Conservation (phyloP, 23 tunicate species). For the Ciona savignyi region DNA sequence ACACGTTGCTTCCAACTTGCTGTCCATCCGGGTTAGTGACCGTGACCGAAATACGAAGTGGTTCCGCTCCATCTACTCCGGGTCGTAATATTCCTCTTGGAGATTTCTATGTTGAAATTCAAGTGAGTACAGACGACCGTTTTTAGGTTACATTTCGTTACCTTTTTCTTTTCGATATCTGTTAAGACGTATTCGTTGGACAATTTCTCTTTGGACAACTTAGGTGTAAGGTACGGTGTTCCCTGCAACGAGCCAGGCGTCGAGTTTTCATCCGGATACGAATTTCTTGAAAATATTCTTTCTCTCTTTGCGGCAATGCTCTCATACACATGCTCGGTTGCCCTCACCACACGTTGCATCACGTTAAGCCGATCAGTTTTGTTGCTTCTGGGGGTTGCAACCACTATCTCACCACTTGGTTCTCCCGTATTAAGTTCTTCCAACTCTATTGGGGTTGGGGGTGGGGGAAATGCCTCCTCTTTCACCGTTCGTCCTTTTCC, state of each 20-base stretch:
- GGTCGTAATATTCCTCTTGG: neutral
- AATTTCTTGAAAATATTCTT: conserved; percentile 35
- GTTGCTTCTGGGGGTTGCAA: neutral
- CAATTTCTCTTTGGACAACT: neutral
- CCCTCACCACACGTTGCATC: conserved; percentile 23
- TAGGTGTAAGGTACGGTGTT: neutral
- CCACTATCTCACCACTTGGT: neutral
- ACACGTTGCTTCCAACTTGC: conserved; percentile 47
- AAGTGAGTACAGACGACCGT: too few relatives aligned
- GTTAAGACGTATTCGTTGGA: neutral
- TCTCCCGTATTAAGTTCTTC: neutral
- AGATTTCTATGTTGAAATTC: conserved; percentile 3
- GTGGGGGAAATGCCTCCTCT: neutral
- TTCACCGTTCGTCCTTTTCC: neutral
- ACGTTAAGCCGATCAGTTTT: conserved; percentile 13
- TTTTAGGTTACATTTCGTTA: too few relatives aligned
- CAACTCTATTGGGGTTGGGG: conserved; percentile 3
- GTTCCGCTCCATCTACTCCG: neutral
- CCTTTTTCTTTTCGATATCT: neutral
- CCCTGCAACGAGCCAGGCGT: neutral
- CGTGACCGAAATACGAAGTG: conserved; percentile 54
- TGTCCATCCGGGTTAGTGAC: conserved; percentile 73
- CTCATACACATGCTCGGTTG: conserved; percentile 60
- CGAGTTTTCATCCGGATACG: neutral
- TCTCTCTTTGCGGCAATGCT: conserved; percentile 14